phyloP scores from a whole-genome alignment of 2,888 invertebrate species.

The Phortica okadai region DNA sequence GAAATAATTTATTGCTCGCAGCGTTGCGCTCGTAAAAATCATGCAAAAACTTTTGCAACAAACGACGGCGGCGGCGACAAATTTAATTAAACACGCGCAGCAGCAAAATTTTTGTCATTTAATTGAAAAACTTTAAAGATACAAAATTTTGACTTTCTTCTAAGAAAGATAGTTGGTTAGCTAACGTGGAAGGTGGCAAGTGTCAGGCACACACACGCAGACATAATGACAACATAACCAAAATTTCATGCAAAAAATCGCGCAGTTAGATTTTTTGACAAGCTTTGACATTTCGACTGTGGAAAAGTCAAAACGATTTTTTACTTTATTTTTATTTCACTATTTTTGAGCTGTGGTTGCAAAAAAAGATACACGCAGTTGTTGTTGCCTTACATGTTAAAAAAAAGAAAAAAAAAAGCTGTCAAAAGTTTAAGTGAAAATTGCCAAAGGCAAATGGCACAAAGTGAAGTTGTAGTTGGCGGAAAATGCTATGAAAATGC shows the following conservation, averaged over 20 bases:
- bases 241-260: background rate
- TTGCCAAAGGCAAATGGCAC: constrained; percentile 9
- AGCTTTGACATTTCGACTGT: constrained; percentile 22
- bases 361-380: background rate
- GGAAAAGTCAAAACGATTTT: constrained; percentile 18
- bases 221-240: background rate
- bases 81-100: constrained; percentile 24
- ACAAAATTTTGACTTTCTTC: background rate
- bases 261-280: constrained; percentile 1
- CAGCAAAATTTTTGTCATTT: background rate
- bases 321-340: background rate
- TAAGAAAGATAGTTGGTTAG: constrained; percentile 7
- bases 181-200: background rate
- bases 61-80: background rate
- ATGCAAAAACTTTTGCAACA: constrained; percentile 16
- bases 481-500: background rate
- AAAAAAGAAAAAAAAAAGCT: background rate
- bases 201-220: background rate
- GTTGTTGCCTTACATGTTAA: background rate
- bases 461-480: background rate
- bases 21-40: background rate
- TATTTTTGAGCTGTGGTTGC: constrained; percentile 11
- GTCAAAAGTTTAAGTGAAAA: constrained; percentile 7
- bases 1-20: constrained; percentile 15
- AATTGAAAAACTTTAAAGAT: constrained; percentile 23